Evolutionary conservation across 2,113 vertebrate genomes (phyloP).

Genomic region (Perccottus glenii): DNA sequence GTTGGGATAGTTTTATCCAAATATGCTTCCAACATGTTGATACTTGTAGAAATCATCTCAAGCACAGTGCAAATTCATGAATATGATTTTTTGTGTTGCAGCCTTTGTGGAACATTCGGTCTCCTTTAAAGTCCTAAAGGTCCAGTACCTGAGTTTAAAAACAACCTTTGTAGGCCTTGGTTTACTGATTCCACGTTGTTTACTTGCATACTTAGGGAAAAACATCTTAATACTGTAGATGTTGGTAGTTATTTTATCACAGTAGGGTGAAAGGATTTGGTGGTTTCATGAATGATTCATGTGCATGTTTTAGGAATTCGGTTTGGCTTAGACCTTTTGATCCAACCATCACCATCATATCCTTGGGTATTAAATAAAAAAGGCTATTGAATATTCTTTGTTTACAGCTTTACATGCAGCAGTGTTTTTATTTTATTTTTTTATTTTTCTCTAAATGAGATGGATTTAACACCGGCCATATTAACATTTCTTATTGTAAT

Average conservation of each 20-base stretch:
- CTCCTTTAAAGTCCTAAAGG: neutral
- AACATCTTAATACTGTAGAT: too few relatives aligned
- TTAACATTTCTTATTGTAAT: neutral
- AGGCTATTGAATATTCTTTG: neutral
- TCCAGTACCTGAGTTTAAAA: too few relatives aligned
- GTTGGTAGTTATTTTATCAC: neutral
- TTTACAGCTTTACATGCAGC: constrained; percentile 3
- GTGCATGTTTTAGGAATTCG: constrained; percentile 30
- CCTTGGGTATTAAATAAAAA: constrained; percentile 5
- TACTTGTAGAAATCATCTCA: constrained; percentile 13
- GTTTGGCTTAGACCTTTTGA: constrained; percentile 43
- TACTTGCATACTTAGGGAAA: neutral
- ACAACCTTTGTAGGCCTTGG: too few relatives aligned
- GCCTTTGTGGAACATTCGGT: neutral
- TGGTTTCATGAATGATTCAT: constrained; percentile 42
- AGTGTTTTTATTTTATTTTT: too few relatives aligned
- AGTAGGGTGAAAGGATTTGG: neutral
- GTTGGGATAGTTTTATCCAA: constrained; percentile 1
- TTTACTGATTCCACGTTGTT: neutral
- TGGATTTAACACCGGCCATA: too few relatives aligned
- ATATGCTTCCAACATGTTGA: neutral
- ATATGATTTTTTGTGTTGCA: neutral
- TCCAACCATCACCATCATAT: constrained; percentile 31
- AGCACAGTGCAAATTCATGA: neutral
- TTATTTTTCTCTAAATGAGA: neutral